Conservation (phyloP, 2,113 vertebrate genomes). For the Onychostruthus taczanowskii region DNA sequence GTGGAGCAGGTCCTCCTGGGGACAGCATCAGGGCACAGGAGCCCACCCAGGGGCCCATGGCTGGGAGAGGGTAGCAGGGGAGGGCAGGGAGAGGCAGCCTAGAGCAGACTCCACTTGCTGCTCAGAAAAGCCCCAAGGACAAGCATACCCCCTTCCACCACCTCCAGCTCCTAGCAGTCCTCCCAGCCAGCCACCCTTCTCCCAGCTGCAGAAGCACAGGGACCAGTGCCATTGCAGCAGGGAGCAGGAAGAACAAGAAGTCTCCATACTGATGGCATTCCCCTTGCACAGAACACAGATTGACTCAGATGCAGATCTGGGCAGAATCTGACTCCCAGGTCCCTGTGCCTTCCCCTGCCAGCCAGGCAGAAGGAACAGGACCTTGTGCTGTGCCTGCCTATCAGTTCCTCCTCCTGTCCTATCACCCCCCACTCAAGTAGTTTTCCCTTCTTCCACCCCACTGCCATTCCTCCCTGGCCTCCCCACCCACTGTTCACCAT, state of each 20-base stretch:
- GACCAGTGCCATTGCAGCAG: background rate
- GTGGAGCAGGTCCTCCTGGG: background rate
- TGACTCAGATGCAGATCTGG: background rate
- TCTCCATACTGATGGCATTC: background rate
- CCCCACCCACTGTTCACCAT: background rate
- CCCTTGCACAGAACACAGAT: background rate
- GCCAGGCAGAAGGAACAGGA: background rate
- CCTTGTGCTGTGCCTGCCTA: background rate
- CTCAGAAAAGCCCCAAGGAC: background rate
- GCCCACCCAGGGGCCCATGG: background rate
- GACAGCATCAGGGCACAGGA: background rate
- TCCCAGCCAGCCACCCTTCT: background rate
- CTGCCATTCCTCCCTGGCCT: background rate
- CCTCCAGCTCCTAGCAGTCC: background rate
- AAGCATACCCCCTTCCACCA: accelerated
- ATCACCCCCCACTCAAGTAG: background rate
- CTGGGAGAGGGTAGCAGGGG: background rate
- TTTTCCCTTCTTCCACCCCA: background rate
- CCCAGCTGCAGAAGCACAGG: background rate
- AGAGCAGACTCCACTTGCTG: background rate
- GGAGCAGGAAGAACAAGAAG: background rate
- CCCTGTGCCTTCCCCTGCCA: background rate
- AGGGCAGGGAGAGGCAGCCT: background rate
- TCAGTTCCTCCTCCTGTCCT: background rate
- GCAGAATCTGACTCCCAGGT: background rate